phyloP scores from a whole-genome alignment of 1,140 invertebrate genomes.

The honey bee (Apis mellifera) region Amel_HAv3.1 CM009931.2:13533501-13534000 shows the following conservation, averaged over 20 bases:
- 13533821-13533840: constrained; percentile 22
- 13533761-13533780: constrained; percentile 70
- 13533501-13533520: neutral
- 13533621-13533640: constrained; percentile 58
- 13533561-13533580: constrained; percentile 2
- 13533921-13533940: constrained; percentile 60
- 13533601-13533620: constrained; percentile 50
- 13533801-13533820: constrained; percentile 71
- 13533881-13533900: neutral
- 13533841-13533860: neutral
- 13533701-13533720: constrained; percentile 34
- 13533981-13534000: constrained; percentile 60
- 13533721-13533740: constrained; percentile 67
- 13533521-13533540: neutral
- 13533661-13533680: constrained; percentile 14
- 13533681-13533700: constrained; percentile 10
- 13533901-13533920: constrained; percentile 43
- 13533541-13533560: constrained; percentile 19
- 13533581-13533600: constrained; percentile 48
- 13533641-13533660: constrained; percentile 66
- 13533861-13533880: neutral
- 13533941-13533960: constrained; percentile 47
- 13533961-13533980: constrained; percentile 60
- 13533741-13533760: constrained; percentile 68
- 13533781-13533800: constrained; percentile 75